Evolutionary conservation across 64 coral and sea anemone genomes (phyloP).

Genomic region (Acropora yongei): DNA sequence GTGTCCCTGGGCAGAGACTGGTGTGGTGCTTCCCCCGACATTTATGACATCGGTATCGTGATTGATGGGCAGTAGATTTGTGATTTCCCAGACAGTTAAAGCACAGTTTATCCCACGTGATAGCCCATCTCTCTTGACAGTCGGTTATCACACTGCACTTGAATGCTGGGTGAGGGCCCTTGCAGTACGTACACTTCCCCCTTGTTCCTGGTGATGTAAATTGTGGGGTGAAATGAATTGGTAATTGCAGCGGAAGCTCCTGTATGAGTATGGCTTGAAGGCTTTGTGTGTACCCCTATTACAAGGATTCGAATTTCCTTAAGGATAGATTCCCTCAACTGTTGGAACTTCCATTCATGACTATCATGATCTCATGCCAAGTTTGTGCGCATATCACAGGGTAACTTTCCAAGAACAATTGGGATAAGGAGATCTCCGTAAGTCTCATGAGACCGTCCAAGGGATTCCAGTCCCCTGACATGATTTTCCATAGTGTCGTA

Average conservation of each 20-base stretch:
- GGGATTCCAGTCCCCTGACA: constrained; percentile 42
- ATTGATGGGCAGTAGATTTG: too few species aligned
- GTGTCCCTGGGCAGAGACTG: too few species aligned
- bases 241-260: background rate
- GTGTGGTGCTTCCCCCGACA: too few species aligned
- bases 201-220: too few species aligned
- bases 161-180: too few species aligned
- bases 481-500: constrained; percentile 69
- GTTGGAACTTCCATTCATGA: constrained; percentile 50
- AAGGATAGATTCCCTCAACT: constrained; percentile 10
- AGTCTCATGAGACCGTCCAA: constrained; percentile 64
- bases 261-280: background rate
- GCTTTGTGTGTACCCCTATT: constrained; percentile 10
- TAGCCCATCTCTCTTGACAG: too few species aligned
- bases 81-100: too few species aligned
- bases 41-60: too few species aligned
- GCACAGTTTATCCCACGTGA: too few species aligned
- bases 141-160: too few species aligned
- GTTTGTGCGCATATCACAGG: constrained; percentile 44
- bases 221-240: too few species aligned
- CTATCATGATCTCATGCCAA: constrained; percentile 48
- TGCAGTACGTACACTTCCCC: too few species aligned
- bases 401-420: constrained; percentile 60
- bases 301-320: background rate
- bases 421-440: constrained; percentile 70